Evolutionary conservation across 1,140 invertebrate species (phyloP), one percentile per base, ranked within the genome.

Genomic region (Caenorhabditis inopinata): DNA sequence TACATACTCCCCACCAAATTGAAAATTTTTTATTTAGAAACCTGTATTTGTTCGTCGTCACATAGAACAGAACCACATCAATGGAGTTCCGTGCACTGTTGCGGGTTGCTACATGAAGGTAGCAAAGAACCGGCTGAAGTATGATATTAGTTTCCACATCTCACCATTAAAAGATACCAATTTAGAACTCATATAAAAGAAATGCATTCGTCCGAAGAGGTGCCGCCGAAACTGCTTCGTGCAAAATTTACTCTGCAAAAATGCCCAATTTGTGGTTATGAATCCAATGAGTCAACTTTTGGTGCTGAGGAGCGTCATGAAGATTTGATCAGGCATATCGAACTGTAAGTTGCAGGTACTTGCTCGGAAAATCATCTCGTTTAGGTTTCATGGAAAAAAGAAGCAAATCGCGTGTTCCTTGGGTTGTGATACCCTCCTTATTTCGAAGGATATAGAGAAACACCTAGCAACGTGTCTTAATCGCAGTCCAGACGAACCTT

Each of bases 71-170:
- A 79, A 38, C 12, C 78, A 79, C 46, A 29, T 49, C 14, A 14
- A 48, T 21, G 78, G 78, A 14, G 12, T 79, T 38, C 53, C 38
- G 35, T 79, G 78, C 27, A 79, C 78, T 2, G 27, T 79, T n/a
- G 9, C n/a, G 21, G 78, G 78, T 16, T 79, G 78, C 35, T 35
- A 12, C 7, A 35, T 53, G 2, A 79, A 18, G 27, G 29, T 79
- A 12, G 32, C 58, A 16, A 79, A 79, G 23, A 74, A 62, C 12
- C 45, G 51, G 23, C 12, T 79, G 11, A 79, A 74, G 78, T 79
- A 14, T 29, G 51, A 3, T 11, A 9, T 48, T 16, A 7, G n/a
- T 21, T 68, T 38, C 2, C n/a, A 32, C 38, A 14, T 7, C 14
- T 42, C 5, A 42, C 14, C 5, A 42, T 7, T 7, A 42, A 42